These are phyloP conservation scores for Dipodomys merriami DNA, from an alignment of 2,113 vertebrate genomes.

Conservation along the genomic window DNA sequence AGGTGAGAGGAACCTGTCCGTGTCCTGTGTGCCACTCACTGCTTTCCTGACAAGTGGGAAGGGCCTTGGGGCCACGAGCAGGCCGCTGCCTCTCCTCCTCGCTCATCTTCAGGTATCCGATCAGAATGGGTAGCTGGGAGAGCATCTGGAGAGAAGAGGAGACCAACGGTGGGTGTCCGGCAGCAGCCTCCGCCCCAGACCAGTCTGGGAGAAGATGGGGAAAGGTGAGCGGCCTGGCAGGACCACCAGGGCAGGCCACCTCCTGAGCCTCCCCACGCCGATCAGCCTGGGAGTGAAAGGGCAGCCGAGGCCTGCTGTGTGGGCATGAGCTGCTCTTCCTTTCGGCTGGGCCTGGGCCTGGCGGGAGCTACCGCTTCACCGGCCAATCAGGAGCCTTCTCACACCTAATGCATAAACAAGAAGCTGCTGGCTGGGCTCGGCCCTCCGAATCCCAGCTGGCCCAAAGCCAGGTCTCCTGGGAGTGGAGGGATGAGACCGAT, in stretches of 20 bases:
- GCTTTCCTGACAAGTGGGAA: background rate
- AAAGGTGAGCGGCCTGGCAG: no score
- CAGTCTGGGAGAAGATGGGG: background rate
- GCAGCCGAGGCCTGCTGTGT: conserved; percentile 40
- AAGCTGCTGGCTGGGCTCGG: background rate
- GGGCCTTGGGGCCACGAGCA: background rate
- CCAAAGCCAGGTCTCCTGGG: background rate
- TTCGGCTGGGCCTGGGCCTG: conserved; percentile 1
- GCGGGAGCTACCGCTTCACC: conserved; percentile 36
- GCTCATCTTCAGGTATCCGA: background rate
- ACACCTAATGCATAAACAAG: conserved; percentile 18
- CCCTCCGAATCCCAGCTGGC: background rate
- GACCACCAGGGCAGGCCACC: background rate
- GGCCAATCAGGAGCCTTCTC: conserved; percentile 10
- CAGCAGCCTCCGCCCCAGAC: background rate
- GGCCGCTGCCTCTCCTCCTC: background rate
- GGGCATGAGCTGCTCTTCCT: background rate
- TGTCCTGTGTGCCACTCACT: background rate
- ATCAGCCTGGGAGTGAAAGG: background rate
- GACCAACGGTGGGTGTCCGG: background rate
- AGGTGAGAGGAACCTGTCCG: background rate
- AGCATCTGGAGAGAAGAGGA: background rate
- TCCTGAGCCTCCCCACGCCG: conserved; percentile 9
- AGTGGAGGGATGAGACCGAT: background rate
- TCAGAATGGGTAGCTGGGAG: background rate